These are phyloP conservation scores for Phortica variegata DNA, from an alignment of 1,140 invertebrate species.

Conservation along the genomic window DNA sequence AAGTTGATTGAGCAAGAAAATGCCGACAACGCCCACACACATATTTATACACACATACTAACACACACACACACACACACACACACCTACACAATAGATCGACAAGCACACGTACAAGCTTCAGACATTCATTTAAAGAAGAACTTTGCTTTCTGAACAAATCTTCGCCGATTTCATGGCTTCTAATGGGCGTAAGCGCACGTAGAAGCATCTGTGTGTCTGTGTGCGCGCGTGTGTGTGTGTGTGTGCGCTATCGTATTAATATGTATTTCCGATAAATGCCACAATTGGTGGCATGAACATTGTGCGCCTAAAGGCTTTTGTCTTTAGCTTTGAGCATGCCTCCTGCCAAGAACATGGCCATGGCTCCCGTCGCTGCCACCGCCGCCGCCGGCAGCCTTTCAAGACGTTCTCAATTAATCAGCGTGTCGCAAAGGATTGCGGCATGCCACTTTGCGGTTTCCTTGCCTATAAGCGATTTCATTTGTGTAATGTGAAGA, in stretches of 20 bases:
- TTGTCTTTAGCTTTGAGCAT: no score
- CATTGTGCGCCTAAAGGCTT: conserved; percentile 17
- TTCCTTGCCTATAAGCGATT: no score
- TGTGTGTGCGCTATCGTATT: conserved; percentile 20
- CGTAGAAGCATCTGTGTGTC: conserved; percentile 9
- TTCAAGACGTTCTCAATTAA: conserved; percentile 45
- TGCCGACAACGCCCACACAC: conserved; percentile 34
- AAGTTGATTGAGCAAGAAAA: conserved; percentile 54
- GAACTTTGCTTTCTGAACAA: background rate
- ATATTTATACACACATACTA: no score
- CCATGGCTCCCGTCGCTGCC: background rate
- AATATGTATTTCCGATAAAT: conserved; percentile 38
- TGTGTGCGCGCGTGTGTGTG: background rate
- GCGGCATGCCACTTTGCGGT: conserved; percentile 7
- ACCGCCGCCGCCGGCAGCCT: conserved; percentile 1
- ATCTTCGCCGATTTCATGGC: conserved; percentile 9
- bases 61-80: conserved; percentile 7
- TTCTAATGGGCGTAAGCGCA: conserved; percentile 35
- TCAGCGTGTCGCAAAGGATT: conserved; percentile 23
- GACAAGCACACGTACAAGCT: background rate
- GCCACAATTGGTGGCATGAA: conserved; percentile 22
- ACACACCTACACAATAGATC: conserved; percentile 10
- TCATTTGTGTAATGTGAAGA: no score
- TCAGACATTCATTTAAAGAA: no score
- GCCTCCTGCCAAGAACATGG: no score